phyloP scores from a whole-genome alignment of 2,888 invertebrate species.

The Hetaerina titia region DNA sequence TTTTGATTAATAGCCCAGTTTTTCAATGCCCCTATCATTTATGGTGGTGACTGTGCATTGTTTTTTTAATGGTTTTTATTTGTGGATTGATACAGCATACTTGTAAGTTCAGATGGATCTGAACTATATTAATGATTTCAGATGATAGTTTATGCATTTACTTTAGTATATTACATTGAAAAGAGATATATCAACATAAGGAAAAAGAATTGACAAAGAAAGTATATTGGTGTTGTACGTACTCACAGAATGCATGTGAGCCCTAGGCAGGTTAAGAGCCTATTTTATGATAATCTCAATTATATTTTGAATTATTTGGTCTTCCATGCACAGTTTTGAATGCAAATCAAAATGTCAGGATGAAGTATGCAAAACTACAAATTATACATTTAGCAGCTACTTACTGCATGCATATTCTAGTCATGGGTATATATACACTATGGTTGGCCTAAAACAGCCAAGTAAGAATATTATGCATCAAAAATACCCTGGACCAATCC shows the following conservation, averaged over 20 bases:
- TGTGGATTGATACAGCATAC: neutral
- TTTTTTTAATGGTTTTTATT: neutral
- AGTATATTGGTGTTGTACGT: neutral
- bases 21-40: neutral
- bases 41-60: neutral
- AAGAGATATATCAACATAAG: neutral
- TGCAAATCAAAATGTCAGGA: neutral
- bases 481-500: slow-evolving; percentile 16
- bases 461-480: slow-evolving; percentile 23
- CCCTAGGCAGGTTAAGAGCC: neutral
- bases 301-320: neutral
- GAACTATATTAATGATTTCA: neutral
- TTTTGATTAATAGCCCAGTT: neutral
- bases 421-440: slow-evolving; percentile 32
- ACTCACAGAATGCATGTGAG: neutral
- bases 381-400: neutral
- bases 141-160: neutral
- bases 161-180: neutral
- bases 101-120: neutral
- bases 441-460: slow-evolving; percentile 22
- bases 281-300: neutral
- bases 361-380: neutral
- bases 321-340: slow-evolving; percentile 16
- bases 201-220: neutral
- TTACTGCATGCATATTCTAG: slow-evolving; percentile 2